A percentile compares a stretch with the other conserved stretches of the same genome.
These are phyloP conservation scores for Dolichoris vasculosae DNA, from an alignment of 1,140 invertebrate species.

Conservation along the genomic window DNA sequence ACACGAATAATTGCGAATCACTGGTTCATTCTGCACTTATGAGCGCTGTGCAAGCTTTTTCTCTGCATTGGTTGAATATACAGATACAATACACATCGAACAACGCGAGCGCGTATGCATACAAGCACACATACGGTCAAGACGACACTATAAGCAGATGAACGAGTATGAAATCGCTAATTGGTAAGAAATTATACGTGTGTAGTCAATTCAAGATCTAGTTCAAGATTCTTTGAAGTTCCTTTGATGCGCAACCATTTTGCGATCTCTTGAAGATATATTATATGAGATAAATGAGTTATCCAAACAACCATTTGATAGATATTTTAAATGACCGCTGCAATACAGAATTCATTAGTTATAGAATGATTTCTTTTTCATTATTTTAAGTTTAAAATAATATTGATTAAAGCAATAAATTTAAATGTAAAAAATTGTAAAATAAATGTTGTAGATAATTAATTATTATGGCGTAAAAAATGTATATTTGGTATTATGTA, in stretches of 20 bases:
- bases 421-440: background rate
- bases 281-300: background rate
- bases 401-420: background rate
- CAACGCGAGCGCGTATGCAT: no score
- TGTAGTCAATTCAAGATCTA: conserved; percentile 34
- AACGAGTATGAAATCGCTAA: conserved; percentile 12
- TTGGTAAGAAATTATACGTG: conserved; percentile 3
- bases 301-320: background rate
- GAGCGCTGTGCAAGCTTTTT: background rate
- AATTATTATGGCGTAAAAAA: background rate
- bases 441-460: no score
- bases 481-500: no score
- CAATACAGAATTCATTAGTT: background rate
- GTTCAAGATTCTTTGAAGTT: background rate
- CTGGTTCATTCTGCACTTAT: conserved; percentile 2
- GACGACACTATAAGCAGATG: background rate
- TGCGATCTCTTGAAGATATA: background rate
- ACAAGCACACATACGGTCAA: background rate
- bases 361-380: no score
- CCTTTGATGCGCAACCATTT: background rate
- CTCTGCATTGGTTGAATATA: background rate
- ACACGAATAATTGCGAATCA: conserved; percentile 19
- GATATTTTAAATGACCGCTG: background rate
- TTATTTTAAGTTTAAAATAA: background rate
- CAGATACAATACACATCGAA: background rate